phyloP scores from a whole-genome alignment of 92 coral and sea anemone species.

The Bergia sp. region DNA sequence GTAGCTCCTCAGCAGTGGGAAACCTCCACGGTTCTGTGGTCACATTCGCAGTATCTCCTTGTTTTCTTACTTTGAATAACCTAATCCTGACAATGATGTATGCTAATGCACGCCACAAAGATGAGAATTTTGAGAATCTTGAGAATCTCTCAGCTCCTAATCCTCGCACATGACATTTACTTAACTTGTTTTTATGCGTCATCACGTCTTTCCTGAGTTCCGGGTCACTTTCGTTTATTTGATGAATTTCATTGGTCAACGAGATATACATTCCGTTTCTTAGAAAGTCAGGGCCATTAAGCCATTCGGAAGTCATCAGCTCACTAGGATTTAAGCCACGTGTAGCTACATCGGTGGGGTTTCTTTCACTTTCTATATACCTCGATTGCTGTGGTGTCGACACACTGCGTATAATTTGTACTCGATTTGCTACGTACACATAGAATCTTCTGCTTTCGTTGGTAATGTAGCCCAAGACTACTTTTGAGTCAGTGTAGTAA shows the following conservation, averaged over 20 bases:
- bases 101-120: conserved; percentile 48
- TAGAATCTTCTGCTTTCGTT: too few species aligned
- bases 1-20: conserved; percentile 17
- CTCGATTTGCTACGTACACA: too few species aligned
- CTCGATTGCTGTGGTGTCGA: neutral
- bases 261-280: conserved; percentile 43
- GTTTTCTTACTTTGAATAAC: neutral
- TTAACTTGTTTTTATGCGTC: neutral
- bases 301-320: conserved; percentile 42
- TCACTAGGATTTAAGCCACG: conserved; percentile 24
- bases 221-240: too few species aligned
- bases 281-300: too few species aligned
- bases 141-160: conserved; percentile 37
- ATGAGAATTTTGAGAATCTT: conserved; percentile 43
- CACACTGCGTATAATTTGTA: neutral
- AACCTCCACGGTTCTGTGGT: neutral
- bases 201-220: conserved; percentile 36
- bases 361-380: too few species aligned
- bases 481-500: too few species aligned
- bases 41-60: neutral
- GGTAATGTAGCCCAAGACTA: too few species aligned
- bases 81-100: conserved; percentile 19
- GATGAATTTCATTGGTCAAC: too few species aligned
- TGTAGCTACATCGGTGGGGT: too few species aligned
- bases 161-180: neutral